phyloP scores from a whole-genome alignment of 2,797 vertebrate genomes.

The Pangasius larnaudii region DNA sequence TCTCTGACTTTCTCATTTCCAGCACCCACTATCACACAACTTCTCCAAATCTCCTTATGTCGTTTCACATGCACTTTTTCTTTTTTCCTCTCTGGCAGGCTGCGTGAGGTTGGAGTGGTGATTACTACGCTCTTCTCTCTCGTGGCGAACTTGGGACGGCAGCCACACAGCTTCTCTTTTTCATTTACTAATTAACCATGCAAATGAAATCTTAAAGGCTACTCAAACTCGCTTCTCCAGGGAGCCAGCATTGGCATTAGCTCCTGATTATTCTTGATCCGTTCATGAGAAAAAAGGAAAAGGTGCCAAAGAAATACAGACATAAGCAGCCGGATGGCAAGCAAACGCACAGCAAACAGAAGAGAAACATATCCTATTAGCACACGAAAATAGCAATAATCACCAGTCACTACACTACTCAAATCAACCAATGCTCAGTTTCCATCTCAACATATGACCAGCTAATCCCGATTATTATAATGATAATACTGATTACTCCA shows the following conservation, averaged over 20 bases:
- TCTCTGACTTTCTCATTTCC: not conserved
- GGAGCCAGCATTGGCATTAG: conserved; percentile 74
- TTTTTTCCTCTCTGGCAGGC: conserved; percentile 20
- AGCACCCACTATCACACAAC: not conserved
- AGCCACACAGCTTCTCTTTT: conserved; percentile 74
- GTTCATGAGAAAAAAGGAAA: conserved; percentile 52
- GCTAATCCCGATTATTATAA: not conserved
- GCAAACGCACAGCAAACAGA: conserved; percentile 22
- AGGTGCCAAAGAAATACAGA: conserved; percentile 7
- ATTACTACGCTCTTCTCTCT: conserved; percentile 47
- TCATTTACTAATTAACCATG: conserved; percentile 86
- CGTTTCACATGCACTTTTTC: no score
- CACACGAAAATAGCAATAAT: conserved; percentile 1
- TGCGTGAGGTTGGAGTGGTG: conserved; percentile 64
- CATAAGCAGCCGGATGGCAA: conserved; percentile 11
- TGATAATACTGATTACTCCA: not conserved
- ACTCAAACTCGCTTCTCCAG: conserved; percentile 76
- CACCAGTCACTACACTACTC: not conserved
- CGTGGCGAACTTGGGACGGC: conserved; percentile 58
- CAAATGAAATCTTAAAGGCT: conserved; percentile 85
- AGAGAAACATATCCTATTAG: not conserved
- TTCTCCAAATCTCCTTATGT: not conserved
- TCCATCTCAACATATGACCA: not conserved
- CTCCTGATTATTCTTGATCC: conserved; percentile 76
- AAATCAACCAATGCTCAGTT: not conserved